These are phyloP conservation scores for Climacteris rufus DNA, from an alignment of 2,113 vertebrate genomes.

Conservation along the genomic window DNA sequence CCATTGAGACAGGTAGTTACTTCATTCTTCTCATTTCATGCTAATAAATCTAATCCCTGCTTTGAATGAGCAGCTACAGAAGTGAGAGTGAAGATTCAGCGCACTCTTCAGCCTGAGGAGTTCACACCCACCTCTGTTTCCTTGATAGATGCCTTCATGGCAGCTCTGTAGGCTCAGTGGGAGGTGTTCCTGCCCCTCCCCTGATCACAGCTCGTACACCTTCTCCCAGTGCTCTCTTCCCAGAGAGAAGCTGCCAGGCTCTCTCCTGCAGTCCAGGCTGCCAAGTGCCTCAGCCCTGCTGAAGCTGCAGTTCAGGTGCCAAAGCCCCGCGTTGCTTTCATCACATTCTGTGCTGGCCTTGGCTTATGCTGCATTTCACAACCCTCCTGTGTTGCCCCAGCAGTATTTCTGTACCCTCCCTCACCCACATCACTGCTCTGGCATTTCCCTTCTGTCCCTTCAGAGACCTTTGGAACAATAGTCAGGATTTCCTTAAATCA, in stretches of 20 bases:
- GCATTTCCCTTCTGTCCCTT: background rate
- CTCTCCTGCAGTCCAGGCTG: background rate
- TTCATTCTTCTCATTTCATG: background rate
- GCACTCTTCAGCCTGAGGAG: background rate
- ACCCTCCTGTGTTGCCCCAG: background rate
- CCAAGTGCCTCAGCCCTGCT: background rate
- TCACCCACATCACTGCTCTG: background rate
- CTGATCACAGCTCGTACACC: background rate
- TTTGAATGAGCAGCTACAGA: background rate
- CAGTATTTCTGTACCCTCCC: background rate
- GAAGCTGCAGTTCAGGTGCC: background rate
- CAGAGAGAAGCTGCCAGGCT: background rate
- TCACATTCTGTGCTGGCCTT: accelerated
- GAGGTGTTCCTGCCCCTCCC: background rate
- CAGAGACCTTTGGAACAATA: background rate
- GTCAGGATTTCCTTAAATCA: background rate
- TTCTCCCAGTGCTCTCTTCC: background rate
- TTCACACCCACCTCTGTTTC: background rate
- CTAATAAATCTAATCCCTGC: background rate
- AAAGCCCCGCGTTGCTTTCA: background rate
- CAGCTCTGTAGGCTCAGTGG: background rate
- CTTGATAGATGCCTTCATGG: background rate
- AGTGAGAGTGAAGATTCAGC: background rate
- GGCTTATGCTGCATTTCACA: background rate
- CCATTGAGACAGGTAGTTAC: background rate